Percentiles rank a stretch among this genome's conserved stretches.
Evolutionary conservation across 1,140 invertebrate species (phyloP).

Genomic region (Subanguina moxae): DNA sequence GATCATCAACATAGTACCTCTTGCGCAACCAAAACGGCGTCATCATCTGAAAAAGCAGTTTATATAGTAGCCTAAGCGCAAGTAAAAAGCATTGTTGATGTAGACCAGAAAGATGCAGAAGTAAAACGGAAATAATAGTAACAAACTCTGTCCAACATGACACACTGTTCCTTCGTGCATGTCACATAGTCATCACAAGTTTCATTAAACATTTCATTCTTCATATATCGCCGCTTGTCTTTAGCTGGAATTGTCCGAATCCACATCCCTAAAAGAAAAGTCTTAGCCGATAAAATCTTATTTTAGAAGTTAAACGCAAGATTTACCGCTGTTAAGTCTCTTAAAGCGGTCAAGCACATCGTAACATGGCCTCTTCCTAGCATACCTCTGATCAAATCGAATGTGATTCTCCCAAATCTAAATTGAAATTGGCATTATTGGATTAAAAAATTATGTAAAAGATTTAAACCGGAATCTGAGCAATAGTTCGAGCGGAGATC

Average conservation of each 20-base stretch:
- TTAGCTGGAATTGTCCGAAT: conserved; percentile 45
- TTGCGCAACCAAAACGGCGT: conserved; percentile 56
- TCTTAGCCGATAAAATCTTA: too few species aligned
- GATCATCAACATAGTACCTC: conserved; percentile 55
- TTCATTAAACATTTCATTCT: conserved; percentile 49
- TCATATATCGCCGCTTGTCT: conserved; percentile 44
- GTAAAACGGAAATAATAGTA: background rate
- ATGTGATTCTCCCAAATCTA: conserved; percentile 52
- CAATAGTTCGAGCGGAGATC: too few species aligned
- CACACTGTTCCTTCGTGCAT: conserved; percentile 54
- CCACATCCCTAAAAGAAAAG: conserved; percentile 57
- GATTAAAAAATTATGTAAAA: too few species aligned
- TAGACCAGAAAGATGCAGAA: background rate
- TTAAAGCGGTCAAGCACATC: conserved; percentile 59
- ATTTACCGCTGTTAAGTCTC: conserved; percentile 54
- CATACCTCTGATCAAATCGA: conserved; percentile 52
- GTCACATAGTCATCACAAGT: conserved; percentile 49
- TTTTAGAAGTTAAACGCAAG: background rate
- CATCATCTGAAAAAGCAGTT: conserved; percentile 37
- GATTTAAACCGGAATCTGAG: too few species aligned
- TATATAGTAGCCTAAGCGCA: too few species aligned
- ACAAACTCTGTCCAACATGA: conserved; percentile 50
- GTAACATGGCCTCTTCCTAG: conserved; percentile 52
- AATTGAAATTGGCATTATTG: too few species aligned
- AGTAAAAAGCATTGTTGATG: too few species aligned